Percentiles rank a stretch among this genome's conserved stretches.
These are phyloP conservation scores for Climacteris rufus DNA, from an alignment of 2,113 vertebrate species.

Conservation along the genomic window DNA sequence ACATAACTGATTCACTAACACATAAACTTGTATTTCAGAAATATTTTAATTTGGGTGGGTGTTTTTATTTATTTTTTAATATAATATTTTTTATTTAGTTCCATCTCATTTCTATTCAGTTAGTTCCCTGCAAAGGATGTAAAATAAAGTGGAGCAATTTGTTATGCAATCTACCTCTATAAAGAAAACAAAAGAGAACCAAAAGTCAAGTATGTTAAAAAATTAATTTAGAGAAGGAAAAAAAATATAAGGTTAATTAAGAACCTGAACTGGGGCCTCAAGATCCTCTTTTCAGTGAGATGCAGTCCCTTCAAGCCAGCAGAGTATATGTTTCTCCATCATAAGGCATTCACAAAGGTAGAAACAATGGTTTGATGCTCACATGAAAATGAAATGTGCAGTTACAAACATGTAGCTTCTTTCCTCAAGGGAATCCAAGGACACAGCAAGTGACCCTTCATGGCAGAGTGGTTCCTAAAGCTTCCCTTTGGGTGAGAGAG, in stretches of 20 bases:
- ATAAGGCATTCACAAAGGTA: background rate
- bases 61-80: background rate
- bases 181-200: background rate
- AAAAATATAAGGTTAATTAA: background rate
- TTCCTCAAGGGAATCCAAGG: background rate
- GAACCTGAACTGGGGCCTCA: background rate
- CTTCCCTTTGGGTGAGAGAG: background rate
- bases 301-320: background rate
- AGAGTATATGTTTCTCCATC: background rate
- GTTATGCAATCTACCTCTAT: background rate
- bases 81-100: background rate
- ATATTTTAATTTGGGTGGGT: background rate
- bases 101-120: background rate
- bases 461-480: background rate
- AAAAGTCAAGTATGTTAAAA: background rate
- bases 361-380: background rate
- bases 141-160: background rate
- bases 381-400: background rate
- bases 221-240: background rate
- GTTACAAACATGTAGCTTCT: background rate
- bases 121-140: background rate
- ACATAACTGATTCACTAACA: background rate
- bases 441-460: background rate
- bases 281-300: background rate
- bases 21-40: background rate